Conservation (phyloP, 2,888 invertebrate genomes). For the Aelia acuminata region DNA sequence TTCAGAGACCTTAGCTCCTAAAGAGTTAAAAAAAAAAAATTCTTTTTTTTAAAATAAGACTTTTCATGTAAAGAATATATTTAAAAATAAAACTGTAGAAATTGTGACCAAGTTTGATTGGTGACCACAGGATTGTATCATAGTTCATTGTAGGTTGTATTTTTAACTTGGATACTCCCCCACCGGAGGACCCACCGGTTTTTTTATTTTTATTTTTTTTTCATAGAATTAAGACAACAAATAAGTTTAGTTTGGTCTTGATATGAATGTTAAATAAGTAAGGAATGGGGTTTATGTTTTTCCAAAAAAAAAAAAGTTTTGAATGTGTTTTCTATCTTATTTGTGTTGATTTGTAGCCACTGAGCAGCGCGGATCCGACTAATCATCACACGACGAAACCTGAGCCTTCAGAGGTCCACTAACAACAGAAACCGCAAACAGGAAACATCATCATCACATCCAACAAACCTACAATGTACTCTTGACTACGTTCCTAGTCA, state of each 20-base stretch:
- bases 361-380: slow-evolving; percentile 86
- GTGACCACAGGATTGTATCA: not conserved
- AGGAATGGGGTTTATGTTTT: not conserved
- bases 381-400: slow-evolving; percentile 85
- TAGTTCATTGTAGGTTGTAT: not conserved
- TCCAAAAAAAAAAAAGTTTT: not conserved
- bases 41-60: too few relatives aligned
- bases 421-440: slow-evolving; percentile 46
- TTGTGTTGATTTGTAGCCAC: slow-evolving; percentile 74
- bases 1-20: too few relatives aligned
- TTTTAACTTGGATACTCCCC: too few relatives aligned
- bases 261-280: not conserved
- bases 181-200: not conserved
- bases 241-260: not conserved
- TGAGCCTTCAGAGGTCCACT: slow-evolving; percentile 79
- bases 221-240: not conserved
- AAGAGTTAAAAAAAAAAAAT: too few relatives aligned
- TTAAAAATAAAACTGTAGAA: too few relatives aligned
- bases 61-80: too few relatives aligned
- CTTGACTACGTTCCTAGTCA: slow-evolving; percentile 58
- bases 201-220: not conserved
- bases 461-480: slow-evolving; percentile 49
- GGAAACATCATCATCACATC: slow-evolving; percentile 14
- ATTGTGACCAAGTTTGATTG: too few relatives aligned
- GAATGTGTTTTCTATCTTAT: slow-evolving; percentile 51